Evolutionary conservation across 2,888 invertebrate species (phyloP).

Genomic region (Entomobrya multifasciata): DNA sequence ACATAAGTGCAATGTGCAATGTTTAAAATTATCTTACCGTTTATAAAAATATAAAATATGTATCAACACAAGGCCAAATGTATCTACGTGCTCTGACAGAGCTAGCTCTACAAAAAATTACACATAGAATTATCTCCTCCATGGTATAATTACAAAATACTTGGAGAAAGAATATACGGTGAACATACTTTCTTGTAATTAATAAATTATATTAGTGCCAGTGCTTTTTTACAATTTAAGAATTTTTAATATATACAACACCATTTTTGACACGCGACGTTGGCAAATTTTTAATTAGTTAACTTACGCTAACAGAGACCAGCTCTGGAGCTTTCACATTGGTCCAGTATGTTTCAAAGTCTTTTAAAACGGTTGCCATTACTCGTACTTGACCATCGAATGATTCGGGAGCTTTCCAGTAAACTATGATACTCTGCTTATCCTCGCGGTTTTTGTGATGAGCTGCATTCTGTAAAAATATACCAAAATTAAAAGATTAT

Average conservation of each 20-base stretch:
- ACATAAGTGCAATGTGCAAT: no score
- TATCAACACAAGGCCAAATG: conserved; percentile 27
- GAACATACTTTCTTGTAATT: background rate
- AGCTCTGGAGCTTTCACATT: conserved; percentile 58
- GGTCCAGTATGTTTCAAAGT: conserved; percentile 74
- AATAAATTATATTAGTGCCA: background rate
- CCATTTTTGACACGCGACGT: no score
- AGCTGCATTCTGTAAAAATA: conserved; percentile 68
- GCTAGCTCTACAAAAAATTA: conserved; percentile 47
- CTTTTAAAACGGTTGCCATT: conserved; percentile 71
- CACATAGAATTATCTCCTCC: conserved; percentile 28
- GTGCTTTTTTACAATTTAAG: no score
- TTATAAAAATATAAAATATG: conserved; percentile 36
- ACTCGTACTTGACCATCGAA: conserved; percentile 69
- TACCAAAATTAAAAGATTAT: background rate
- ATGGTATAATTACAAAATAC: background rate
- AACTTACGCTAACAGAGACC: conserved; percentile 69
- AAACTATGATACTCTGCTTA: conserved; percentile 63
- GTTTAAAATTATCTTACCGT: conserved; percentile 58
- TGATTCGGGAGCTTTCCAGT: conserved; percentile 73
- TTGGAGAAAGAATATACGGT: background rate
- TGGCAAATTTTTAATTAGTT: background rate
- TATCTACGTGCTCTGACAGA: conserved; percentile 43
- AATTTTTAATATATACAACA: background rate
- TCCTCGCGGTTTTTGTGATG: conserved; percentile 68